A percentile compares a stretch with the other conserved stretches of the same genome.
Evolutionary conservation across 2,797 vertebrate genomes (phyloP).

Genomic region (Chanos chanos): DNA sequence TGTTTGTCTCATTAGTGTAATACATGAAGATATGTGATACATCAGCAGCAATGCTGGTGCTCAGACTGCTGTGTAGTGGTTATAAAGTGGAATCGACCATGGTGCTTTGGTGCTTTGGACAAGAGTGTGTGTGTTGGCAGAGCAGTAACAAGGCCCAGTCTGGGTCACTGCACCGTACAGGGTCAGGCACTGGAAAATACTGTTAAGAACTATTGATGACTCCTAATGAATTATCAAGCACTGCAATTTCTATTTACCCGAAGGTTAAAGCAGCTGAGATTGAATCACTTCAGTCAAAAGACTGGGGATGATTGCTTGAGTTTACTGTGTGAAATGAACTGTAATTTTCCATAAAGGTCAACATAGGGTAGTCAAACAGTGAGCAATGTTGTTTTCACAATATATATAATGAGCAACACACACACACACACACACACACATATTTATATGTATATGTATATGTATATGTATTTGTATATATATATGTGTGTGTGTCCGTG

Average conservation of each 20-base stretch:
- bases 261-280: constrained; percentile 13
- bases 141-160: constrained; percentile 5
- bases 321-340: constrained; percentile 3
- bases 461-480: too few relatives aligned
- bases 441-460: too few relatives aligned
- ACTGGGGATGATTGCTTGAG: background rate
- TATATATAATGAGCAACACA: too few relatives aligned
- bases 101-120: background rate
- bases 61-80: background rate
- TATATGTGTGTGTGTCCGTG: too few relatives aligned
- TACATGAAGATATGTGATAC: constrained; percentile 55
- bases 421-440: too few relatives aligned
- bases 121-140: background rate
- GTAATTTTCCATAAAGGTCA: constrained; percentile 11
- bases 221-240: constrained; percentile 25
- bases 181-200: too few relatives aligned
- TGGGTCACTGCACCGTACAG: too few relatives aligned
- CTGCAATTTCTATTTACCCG: constrained; percentile 11
- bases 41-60: constrained; percentile 58
- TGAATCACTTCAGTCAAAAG: constrained; percentile 6
- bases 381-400: constrained; percentile 33
- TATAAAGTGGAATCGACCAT: background rate
- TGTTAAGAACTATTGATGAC: background rate
- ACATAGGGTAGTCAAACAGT: background rate
- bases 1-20: constrained; percentile 60